Conservation (phyloP, 2,888 invertebrate species). For the Podotricha telesiphe region DNA sequence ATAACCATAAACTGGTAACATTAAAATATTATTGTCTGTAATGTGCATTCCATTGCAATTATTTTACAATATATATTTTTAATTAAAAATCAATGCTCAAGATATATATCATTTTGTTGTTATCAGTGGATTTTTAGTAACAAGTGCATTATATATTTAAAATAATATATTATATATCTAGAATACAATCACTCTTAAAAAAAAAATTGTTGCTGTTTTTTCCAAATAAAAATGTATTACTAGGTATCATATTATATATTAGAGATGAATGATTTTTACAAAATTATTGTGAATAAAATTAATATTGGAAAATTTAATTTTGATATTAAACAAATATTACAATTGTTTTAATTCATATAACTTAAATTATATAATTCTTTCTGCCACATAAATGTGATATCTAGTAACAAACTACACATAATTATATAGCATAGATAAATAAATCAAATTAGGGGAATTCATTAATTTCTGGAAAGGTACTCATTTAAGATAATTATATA, state of each 20-base stretch:
- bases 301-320: no score
- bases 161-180: slow-evolving; percentile 15
- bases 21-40: slow-evolving; percentile 16
- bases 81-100: slow-evolving; percentile 8
- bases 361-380: no score
- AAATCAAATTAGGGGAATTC: neutral
- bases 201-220: neutral
- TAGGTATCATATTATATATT: slow-evolving; percentile 11
- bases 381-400: neutral
- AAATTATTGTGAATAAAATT: no score
- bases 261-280: no score
- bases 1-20: neutral
- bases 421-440: slow-evolving; percentile 2
- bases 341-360: no score
- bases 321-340: no score
- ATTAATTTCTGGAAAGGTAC: slow-evolving; percentile 4
- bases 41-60: slow-evolving; percentile 5
- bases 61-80: neutral
- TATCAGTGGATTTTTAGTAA: slow-evolving; percentile 32
- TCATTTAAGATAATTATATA: neutral
- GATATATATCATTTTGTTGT: slow-evolving; percentile 19
- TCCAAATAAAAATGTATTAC: neutral
- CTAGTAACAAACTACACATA: neutral
- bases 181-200: slow-evolving; percentile 16
- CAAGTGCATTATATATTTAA: slow-evolving; percentile 28